Percentiles rank a stretch among this genome's conserved stretches.
Conservation (phyloP, 2,888 invertebrate genomes). For the Hedya salicella region DNA sequence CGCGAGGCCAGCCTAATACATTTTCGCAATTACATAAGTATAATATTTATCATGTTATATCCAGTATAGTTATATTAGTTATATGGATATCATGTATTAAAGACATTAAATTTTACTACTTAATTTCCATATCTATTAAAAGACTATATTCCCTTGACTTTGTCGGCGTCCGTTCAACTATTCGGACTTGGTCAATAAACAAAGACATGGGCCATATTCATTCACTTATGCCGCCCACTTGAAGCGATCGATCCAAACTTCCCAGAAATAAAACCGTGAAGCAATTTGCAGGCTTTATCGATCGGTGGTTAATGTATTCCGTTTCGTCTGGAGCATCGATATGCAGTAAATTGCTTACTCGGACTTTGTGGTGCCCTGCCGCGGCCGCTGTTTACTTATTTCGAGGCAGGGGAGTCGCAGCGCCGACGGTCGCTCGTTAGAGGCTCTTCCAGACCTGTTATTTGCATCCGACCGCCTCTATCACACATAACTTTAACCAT, state of each 20-base stretch:
- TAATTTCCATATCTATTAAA: background rate
- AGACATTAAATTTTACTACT: background rate
- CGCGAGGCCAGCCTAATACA: no score
- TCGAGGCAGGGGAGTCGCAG: conserved; percentile 51
- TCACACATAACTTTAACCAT: conserved; percentile 58
- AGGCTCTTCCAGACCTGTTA: conserved; percentile 61
- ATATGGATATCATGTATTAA: background rate
- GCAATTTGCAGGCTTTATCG: conserved; percentile 55
- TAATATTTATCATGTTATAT: background rate
- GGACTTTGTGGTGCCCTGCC: conserved; percentile 60
- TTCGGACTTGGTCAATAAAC: background rate
- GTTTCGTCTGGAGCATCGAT: conserved; percentile 52
- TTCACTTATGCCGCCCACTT: conserved; percentile 22
- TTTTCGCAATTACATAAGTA: background rate
- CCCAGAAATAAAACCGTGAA: conserved; percentile 40
- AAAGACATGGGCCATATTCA: background rate
- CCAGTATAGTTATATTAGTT: no score
- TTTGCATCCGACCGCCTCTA: conserved; percentile 56
- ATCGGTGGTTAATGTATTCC: conserved; percentile 44
- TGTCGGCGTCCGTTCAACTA: background rate
- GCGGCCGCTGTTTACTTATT: conserved; percentile 70
- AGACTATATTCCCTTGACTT: background rate
- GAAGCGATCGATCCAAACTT: conserved; percentile 25
- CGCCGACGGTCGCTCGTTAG: conserved; percentile 50
- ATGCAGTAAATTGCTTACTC: conserved; percentile 53